Evolutionary conservation across 2,888 invertebrate species (phyloP).

Genomic region (Corythucha ciliata): DNA sequence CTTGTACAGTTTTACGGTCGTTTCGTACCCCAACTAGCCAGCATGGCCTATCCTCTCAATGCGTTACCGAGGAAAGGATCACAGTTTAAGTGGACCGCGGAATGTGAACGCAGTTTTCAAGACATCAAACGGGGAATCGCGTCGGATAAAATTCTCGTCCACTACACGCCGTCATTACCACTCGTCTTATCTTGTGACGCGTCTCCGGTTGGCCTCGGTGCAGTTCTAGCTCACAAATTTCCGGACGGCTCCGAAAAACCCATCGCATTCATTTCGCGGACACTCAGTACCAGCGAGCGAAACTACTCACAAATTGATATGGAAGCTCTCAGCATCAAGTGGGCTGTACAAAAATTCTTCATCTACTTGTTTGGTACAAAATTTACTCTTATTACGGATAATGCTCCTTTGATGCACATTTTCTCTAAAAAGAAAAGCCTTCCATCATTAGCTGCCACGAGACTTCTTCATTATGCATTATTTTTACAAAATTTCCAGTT

Average conservation of each 20-base stretch:
- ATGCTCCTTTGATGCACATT: slow-evolving; percentile 20
- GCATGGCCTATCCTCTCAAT: neutral
- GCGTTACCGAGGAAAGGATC: neutral
- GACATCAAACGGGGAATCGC: neutral
- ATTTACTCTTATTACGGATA: slow-evolving; percentile 14
- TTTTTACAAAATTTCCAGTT: slow-evolving; percentile 17
- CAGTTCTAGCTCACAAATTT: slow-evolving; percentile 5
- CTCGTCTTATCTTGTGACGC: slow-evolving; percentile 2
- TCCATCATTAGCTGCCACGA: slow-evolving; percentile 10
- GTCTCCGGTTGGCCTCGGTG: neutral
- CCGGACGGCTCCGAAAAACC: no score
- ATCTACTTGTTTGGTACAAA: slow-evolving; percentile 35
- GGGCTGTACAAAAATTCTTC: slow-evolving; percentile 39
- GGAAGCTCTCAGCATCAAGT: slow-evolving; percentile 33
- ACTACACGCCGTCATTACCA: slow-evolving; percentile 1
- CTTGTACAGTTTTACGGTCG: neutral
- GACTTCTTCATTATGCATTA: slow-evolving; percentile 16
- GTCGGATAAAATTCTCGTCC: neutral
- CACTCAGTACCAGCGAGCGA: slow-evolving; percentile 9
- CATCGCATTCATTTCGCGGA: slow-evolving; percentile 6
- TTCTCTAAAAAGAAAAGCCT: slow-evolving; percentile 8
- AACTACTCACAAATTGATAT: slow-evolving; percentile 28
- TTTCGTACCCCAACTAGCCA: neutral
- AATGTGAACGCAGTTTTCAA: neutral
- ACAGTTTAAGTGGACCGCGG: neutral